Evolutionary conservation across 2,888 invertebrate species (phyloP), one percentile per base, ranked within the genome.

Genomic region (Brenthis daphne): DNA sequence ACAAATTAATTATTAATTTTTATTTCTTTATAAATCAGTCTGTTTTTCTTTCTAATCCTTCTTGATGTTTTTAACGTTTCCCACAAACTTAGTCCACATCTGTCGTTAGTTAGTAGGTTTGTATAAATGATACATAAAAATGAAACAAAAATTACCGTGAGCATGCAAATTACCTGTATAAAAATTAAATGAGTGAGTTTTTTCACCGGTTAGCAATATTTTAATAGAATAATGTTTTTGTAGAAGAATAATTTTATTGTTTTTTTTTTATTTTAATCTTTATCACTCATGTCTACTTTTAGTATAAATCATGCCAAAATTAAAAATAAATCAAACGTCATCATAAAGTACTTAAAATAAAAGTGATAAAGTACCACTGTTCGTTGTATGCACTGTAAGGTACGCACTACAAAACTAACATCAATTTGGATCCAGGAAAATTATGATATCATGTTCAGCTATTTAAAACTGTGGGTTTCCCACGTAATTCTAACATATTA

Each of bases 361-460:
- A 68, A 64, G 54, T 68, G 65, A 63, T 55, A 50, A 60, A 68
- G 56, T 55, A 68, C 64, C 54, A 68, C 50, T n/a, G 65, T 55
- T 66, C 47, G 64, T 57, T 64, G 63, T 57, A 43, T 43, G 67
- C 53, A 54, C 68, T 53, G 61, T 63, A 47, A 43, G 60, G 65
- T 66, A 70, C 58, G 51, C 57, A 66, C 72, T 72, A 72, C 58
- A 56, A 11, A 64, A 66, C 70, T 72, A 70, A 72, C 72, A 72
- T 37, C 68, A 64, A 72, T 64, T 64, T 57, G 54, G 60, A 24
- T 50, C 61, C 61, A 48, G 70, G 37, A 57, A 60, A 57, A 56
- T 56, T 51, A 61, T 57, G 50, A 50, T 20, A 55, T 56, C n/a
- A 56, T 33, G 47, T 67, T 50, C 13, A 55, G 55, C 47, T 60